Evolutionary conservation across 1,140 invertebrate species (phyloP), one percentile per base, ranked within the genome.

Genomic region (Pararge aegeria): DNA sequence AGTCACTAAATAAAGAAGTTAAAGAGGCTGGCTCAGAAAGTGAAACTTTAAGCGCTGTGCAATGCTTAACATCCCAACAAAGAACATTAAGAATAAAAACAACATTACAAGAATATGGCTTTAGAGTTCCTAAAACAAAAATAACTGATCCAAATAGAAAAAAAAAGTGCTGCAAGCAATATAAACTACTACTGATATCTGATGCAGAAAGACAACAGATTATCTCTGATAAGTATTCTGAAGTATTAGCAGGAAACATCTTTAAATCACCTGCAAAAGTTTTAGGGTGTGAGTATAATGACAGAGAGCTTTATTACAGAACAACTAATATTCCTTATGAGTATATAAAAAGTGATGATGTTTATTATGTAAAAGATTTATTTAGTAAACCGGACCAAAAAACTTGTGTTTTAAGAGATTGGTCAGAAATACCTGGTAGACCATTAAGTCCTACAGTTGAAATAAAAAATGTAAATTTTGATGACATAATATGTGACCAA

Each of bases 311-410:
- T 10, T 84, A 69, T 62, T 54, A 81, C 53, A 64, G 78, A 60
- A 44, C 71, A 46, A 80, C 81, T 37, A 77, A 73, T 68, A 64
- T 69, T 49, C 12, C 38, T 15, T 90, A 83, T 76, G 55, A 78
- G 38, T 37, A 57, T 20, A 75, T 90, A 51, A 81, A 66, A 58
- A 62, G 76, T 61, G 66, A 86, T 68, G 34, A 73, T 48, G 21
- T 77, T 66, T 93, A 91, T 75, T 93, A 92, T 59, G 89, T 80
- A 37, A 53, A 68, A 10, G 68, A 72, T 59, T 74, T 86, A 34
- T 54, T 83, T 15, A 60, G 70, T 21, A 84, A 73, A 55, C 73
- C 78, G 34, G 13, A 49, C 27, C 70, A 49, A 24, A 70, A 56
- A 40, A 80, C 82, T 34, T 82, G 71, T 78, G 88, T 92, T 44